Conservation (phyloP, 2,888 invertebrate genomes). For the Spatulosminthurus flaviceps region DNA sequence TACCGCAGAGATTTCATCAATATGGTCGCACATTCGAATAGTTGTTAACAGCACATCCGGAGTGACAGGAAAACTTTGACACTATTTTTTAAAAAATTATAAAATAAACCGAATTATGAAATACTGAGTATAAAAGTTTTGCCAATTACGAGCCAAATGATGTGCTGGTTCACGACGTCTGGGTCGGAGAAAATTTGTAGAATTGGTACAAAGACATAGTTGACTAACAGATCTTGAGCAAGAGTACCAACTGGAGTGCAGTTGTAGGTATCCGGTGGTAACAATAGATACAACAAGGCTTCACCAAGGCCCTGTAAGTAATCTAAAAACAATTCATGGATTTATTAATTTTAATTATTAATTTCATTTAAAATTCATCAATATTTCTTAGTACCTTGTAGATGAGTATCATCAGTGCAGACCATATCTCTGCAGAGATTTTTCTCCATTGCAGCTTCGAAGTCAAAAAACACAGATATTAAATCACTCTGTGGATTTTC, state of each 20-base stretch:
- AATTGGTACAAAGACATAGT: conserved; percentile 77
- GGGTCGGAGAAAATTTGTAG: conserved; percentile 83
- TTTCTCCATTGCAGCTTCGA: conserved; percentile 87
- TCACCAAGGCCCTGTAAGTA: conserved; percentile 84
- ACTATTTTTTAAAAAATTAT: conserved; percentile 73
- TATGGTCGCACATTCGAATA: conserved; percentile 79
- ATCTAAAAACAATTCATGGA: conserved; percentile 72
- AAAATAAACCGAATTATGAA: too few relatives aligned
- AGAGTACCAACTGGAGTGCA: conserved; percentile 82
- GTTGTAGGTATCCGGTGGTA: conserved; percentile 85
- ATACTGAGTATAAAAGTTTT: neutral
- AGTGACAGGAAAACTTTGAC: conserved; percentile 78
- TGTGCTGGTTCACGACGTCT: conserved; percentile 88
- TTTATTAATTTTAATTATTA: too few relatives aligned
- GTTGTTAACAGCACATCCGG: conserved; percentile 87
- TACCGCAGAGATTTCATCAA: conserved; percentile 84
- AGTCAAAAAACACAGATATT: conserved; percentile 85
- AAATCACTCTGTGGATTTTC: conserved; percentile 67
- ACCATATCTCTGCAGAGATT: conserved; percentile 82
- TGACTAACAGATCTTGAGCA: conserved; percentile 78
- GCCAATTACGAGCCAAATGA: conserved; percentile 84
- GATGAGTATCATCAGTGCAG: conserved; percentile 74
- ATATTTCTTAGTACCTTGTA: conserved; percentile 68
- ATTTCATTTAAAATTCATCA: too few relatives aligned
- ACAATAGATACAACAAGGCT: conserved; percentile 80